Percentiles rank a stretch among this genome's conserved stretches.
Evolutionary conservation across 2,113 vertebrate species (phyloP).

Genomic region (Myodes glareolus): DNA sequence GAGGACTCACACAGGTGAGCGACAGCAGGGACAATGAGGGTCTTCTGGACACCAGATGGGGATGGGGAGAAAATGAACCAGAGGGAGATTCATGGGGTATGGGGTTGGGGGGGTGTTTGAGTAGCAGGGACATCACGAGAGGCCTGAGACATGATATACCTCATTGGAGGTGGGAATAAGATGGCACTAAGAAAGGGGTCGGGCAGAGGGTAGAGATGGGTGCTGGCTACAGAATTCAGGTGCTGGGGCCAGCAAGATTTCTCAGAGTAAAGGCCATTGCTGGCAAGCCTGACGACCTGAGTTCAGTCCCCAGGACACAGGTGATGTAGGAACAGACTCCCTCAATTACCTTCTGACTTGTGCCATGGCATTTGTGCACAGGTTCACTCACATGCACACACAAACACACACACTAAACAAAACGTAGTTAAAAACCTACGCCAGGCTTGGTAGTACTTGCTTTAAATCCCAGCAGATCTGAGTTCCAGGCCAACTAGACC

Average conservation of each 20-base stretch:
- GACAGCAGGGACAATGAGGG: too few species aligned
- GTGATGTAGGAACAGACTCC: neutral
- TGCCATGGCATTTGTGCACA: neutral
- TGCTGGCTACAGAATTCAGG: neutral
- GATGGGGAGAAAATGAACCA: neutral
- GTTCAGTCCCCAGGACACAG: too few species aligned
- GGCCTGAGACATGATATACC: neutral
- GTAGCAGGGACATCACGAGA: neutral
- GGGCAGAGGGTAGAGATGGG: neutral
- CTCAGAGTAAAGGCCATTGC: neutral
- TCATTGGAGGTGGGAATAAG: neutral
- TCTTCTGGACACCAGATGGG: neutral
- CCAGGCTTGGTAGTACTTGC: neutral
- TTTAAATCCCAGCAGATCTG: neutral
- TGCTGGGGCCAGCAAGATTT: neutral
- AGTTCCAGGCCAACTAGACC: too few species aligned
- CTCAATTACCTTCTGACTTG: neutral
- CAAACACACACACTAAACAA: neutral
- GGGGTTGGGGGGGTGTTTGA: neutral
- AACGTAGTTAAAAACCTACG: neutral
- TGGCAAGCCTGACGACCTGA: neutral
- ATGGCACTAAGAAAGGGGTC: neutral
- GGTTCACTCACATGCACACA: accelerated
- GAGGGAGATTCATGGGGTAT: neutral
- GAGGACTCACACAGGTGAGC: slow-evolving; percentile 93